These are phyloP conservation scores for Labeo calbasu DNA, from an alignment of 2,797 vertebrate species.

Conservation along the genomic window DNA sequence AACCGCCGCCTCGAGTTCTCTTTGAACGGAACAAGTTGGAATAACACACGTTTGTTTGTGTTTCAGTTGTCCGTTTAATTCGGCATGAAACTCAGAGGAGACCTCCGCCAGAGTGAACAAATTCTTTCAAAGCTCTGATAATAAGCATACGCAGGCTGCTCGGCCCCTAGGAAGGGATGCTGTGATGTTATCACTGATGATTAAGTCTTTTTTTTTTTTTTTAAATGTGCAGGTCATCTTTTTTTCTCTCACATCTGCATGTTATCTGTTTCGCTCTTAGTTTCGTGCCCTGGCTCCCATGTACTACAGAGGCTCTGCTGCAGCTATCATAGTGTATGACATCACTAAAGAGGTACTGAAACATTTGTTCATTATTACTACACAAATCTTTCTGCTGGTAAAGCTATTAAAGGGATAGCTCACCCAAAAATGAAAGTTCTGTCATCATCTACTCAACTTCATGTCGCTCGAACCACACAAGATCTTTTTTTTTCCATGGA, in stretches of 20 bases:
- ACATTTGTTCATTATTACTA: constrained; percentile 24
- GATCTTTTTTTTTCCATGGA: constrained; percentile 10
- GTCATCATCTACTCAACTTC: constrained; percentile 32
- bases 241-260: constrained; percentile 16
- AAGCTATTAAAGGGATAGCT: constrained; percentile 41
- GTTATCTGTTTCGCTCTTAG: constrained; percentile 71
- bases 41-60: constrained; percentile 28
- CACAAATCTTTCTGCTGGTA: constrained; percentile 31
- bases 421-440: constrained; percentile 19
- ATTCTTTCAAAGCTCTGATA: constrained; percentile 37
- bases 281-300: constrained; percentile 97
- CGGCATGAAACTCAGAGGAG: neutral
- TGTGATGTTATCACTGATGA: constrained; percentile 10
- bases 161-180: neutral
- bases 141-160: constrained; percentile 29
- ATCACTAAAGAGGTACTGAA: constrained; percentile 96
- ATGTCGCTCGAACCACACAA: neutral
- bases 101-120: constrained; percentile 16
- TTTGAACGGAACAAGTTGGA: constrained; percentile 19
- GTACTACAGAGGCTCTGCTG: constrained; percentile 98
- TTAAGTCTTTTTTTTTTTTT: neutral
- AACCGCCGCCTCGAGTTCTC: constrained; percentile 25
- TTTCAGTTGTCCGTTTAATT: constrained; percentile 30
- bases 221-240: constrained; percentile 22
- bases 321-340: constrained; percentile 97